Base-by-base conservation (phyloP, 2,888 invertebrate genomes). In the Hypselothyrea guttata region DNA sequence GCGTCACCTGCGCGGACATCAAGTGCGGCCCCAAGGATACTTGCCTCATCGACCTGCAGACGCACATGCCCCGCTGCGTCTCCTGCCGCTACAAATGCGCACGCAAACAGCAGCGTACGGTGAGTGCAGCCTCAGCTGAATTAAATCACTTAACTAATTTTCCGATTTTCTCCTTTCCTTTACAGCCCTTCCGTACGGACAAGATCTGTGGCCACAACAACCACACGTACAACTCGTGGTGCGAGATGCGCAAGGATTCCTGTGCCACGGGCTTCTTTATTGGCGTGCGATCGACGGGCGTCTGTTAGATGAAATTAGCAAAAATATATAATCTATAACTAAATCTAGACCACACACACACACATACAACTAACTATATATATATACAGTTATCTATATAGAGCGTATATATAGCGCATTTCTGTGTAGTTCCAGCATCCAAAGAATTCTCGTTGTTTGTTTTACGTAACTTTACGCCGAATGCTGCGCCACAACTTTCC, bases 161-260 rank as follows among this genome's bases (percentile, higher is more conserved):
- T n/a, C n/a, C n/a, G n/a, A n/a, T n/a, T n/a, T n/a, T n/a, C n/a
- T n/a, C n/a, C n/a, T n/a, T n/a, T n/a, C n/a, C 9, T 18, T 38
- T 46, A 3, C 55, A 78, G 34, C 83, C 88, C 66, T 82, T 87
- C 75, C 82, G 87, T 53, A 84, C 86, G 52, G 88, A 87, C 7
- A 91, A 92, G 71, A 90, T 95, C 55, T 95, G 95, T 88, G 95
- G 94, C 59, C 92, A 92, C 73, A 94, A 95, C 89, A 94, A 94
- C 88, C 91, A 92, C 76, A 95, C 94, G 16, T 95, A 95, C 88
- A 91, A 91, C 67, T 94, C 93, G 56, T 95, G 94, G 94, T 95
- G 95, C 89, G 94, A 94, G 88, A 93, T 95, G 93, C 92, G 93
- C 86, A 92, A 93, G 88, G 94, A 94, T 83, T 93, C 95, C n/a